Evolutionary conservation across 2,888 invertebrate genomes (phyloP), one percentile per base, ranked within the genome.

Genomic region (Blomia tropicalis): DNA sequence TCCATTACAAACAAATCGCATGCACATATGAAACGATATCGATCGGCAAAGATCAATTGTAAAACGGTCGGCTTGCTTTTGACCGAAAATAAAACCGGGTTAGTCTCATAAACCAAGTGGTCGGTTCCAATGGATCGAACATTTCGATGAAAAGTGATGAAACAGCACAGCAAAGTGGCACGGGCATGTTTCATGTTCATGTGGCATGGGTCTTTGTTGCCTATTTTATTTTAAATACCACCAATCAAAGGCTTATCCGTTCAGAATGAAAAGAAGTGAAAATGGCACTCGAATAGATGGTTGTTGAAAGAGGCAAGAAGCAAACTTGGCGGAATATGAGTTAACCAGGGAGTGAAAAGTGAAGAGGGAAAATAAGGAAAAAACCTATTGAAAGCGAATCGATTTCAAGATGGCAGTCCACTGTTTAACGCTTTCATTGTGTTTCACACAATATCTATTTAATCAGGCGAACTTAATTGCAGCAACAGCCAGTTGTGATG

Each of bases 401-500:
- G 51, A 47, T 47, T 47, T 19, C 51, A 47, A 27, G 7, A 27
- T n/a, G 51, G n/a, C n/a, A n/a, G 51, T n/a, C 51, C 14, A n/a
- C 22, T 19, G 22, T 47, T n/a, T 47, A n/a, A 14, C 22, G 51
- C 51, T 25, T 41, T 41, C 23, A 25, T n/a, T 47, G 7, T 27
- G 51, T 27, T 47, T 47, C 7, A 7, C 51, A 47, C 51, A 47
- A 47, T 11, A n/a, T 11, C 7, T 14, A 47, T n/a, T 47, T 47
- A 47, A 47, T 47, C 51, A 47, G 51, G 51, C 51, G n/a, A 19
- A 47, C 51, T 47, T 47, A 47, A 47, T 47, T 47, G 51, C 27
- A n/a, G 51, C 51, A 47, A 47, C 51, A 14, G 23, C 36, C 7
- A 7, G 17, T 7, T 36, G 36, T 36, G 17, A 36, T 7, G 17